Evolutionary conservation across 2,797 vertebrate species (phyloP), one percentile per base, ranked within the genome.

Genomic region (Coccyzus lansbergi): DNA sequence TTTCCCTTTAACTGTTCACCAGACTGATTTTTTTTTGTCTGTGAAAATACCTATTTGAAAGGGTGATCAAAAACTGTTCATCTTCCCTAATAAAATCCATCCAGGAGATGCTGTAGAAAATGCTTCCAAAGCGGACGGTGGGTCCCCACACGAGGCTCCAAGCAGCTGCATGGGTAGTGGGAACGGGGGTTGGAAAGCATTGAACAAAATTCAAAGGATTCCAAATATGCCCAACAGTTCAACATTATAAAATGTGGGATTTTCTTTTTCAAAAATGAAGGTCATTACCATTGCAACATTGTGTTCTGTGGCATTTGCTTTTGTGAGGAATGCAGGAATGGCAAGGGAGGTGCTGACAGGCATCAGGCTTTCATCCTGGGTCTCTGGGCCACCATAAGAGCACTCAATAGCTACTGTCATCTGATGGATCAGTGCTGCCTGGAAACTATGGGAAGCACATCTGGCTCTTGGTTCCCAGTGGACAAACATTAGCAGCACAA

Each of bases 381-480:
- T 83, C 79, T 95, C 85, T 88, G 76, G 94, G 92, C 92, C 93
- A 96, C 95, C 92, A 93, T 65, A 92, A 83, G 87, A 93, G 91
- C 80, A 38, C 72, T 94, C 91, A 95, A 95, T 95, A 95, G 94
- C 89, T 95, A 90, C 93, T 93, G 95, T 95, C 92, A 94, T 94
- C 93, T 88, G 88, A 94, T 59, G 91, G 90, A 94, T 89, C 93
- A 89, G 87, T 55, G 93, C 88, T 88, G 94, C 86, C 80, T 93
- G 89, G 89, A 95, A 94, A 94, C 85, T 93, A 82, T 90, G 95
- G 53, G 89, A 85, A 95, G 76, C 79, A 94, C 93, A 96, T 95
- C 94, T 96, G 94, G 92, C 87, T 87, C 65, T 89, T 4, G 2
- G 63, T 86, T 92, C 94, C 89, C 91, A 86, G 70, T 0, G 4